These are phyloP conservation scores for Sebastes fasciatus DNA, from an alignment of 2,113 vertebrate species.

Conservation along the genomic window DNA sequence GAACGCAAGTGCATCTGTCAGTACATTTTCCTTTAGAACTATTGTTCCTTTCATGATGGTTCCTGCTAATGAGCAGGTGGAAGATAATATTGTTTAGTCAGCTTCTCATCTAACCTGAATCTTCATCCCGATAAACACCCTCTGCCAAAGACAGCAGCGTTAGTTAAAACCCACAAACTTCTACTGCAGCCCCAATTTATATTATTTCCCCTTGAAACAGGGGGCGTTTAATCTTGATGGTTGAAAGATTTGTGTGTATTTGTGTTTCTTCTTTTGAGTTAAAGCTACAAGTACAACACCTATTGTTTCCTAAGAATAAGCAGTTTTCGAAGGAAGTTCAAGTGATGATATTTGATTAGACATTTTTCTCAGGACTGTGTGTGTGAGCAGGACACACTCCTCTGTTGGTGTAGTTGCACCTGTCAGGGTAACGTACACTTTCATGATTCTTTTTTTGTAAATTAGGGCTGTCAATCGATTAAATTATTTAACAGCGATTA, in stretches of 20 bases:
- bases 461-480: too few species aligned
- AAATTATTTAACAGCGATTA: too few species aligned
- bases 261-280: neutral
- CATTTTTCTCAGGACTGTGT: neutral
- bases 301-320: neutral
- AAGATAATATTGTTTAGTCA: constrained; percentile 34
- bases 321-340: neutral
- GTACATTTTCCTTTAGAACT: constrained; percentile 35
- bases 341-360: neutral
- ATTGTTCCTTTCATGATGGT: constrained; percentile 34
- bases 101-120: constrained; percentile 29
- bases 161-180: constrained; percentile 6
- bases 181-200: neutral
- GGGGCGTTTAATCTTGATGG: neutral
- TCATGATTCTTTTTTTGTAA: neutral
- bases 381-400: neutral
- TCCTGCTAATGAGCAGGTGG: constrained; percentile 45
- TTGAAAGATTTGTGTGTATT: neutral
- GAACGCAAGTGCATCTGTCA: neutral
- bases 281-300: neutral
- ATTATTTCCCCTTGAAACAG: neutral
- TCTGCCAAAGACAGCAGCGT: constrained; percentile 1
- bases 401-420: neutral
- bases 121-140: constrained; percentile 8
- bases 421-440: neutral